Evolutionary conservation across 2,797 vertebrate genomes (phyloP).

Genomic region (Enteromius viviparus): DNA sequence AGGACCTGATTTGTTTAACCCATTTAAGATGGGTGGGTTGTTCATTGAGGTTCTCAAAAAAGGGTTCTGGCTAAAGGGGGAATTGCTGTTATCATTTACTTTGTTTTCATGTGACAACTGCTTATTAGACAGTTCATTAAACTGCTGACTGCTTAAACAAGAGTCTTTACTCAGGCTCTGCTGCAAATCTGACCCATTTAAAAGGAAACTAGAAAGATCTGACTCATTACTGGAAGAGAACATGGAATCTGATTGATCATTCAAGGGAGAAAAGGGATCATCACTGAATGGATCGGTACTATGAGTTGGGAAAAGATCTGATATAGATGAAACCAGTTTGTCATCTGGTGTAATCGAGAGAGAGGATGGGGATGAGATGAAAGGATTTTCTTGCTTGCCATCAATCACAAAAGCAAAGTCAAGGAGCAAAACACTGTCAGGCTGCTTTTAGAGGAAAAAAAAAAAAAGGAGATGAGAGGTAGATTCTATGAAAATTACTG

Average conservation of each 20-base stretch:
- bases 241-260: slow-evolving; percentile 70
- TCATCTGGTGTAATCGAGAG: slow-evolving; percentile 81
- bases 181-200: slow-evolving; percentile 68
- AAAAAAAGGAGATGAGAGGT: slow-evolving; percentile 58
- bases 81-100: slow-evolving; percentile 68
- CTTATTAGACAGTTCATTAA: slow-evolving; percentile 83
- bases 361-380: slow-evolving; percentile 78
- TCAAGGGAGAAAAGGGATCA: slow-evolving; percentile 83
- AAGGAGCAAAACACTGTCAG: slow-evolving; percentile 95
- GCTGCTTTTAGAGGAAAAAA: slow-evolving; percentile 75
- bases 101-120: slow-evolving; percentile 81
- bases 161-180: slow-evolving; percentile 76
- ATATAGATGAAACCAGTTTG: slow-evolving; percentile 80
- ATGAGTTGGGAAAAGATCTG: slow-evolving; percentile 90
- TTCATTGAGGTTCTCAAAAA: slow-evolving; percentile 79
- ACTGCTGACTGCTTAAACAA: slow-evolving; percentile 80
- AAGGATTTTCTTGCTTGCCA: slow-evolving; percentile 87
- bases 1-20: neutral
- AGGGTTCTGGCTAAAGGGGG: slow-evolving; percentile 82
- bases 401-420: slow-evolving; percentile 95
- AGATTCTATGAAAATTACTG: slow-evolving; percentile 53
- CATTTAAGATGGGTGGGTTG: neutral
- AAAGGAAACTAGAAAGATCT: slow-evolving; percentile 66
- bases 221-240: slow-evolving; percentile 74
- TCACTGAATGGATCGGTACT: slow-evolving; percentile 92